A percentile compares a stretch with the other conserved stretches of the same genome.
phyloP scores from a whole-genome alignment of 1,140 invertebrate genomes.

The Augochlora pura region DNA sequence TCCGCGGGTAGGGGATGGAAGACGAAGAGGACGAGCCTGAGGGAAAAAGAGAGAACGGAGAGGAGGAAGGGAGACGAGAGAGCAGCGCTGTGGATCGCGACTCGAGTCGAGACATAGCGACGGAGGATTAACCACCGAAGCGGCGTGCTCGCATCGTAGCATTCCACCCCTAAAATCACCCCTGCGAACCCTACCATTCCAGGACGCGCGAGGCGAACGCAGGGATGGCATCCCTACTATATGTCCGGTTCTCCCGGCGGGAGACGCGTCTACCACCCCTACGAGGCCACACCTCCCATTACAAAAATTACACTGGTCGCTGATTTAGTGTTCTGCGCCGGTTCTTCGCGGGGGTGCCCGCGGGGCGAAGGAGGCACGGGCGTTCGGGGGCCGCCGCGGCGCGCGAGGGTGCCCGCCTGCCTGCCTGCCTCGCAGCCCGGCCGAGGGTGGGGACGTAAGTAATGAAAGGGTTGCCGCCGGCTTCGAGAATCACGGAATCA shows the following conservation, averaged over 20 bases:
- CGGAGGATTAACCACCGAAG: conserved; percentile 61
- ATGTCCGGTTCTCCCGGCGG: conserved; percentile 31
- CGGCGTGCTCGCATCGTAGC: conserved; percentile 53
- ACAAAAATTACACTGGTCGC: conserved; percentile 80
- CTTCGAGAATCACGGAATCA: conserved; percentile 80
- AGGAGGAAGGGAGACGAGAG: no score
- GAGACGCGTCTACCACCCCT: conserved; percentile 62
- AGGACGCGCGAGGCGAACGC: conserved; percentile 52
- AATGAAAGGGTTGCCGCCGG: conserved; percentile 79
- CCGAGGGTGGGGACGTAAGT: conserved; percentile 74
- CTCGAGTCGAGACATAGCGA: conserved; percentile 53
- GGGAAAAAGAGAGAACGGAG: not conserved
- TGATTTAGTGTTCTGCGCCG: conserved; percentile 79
- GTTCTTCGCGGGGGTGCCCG: conserved; percentile 62
- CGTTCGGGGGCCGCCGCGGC: conserved; percentile 34
- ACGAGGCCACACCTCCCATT: conserved; percentile 80
- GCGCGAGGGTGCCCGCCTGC: conserved; percentile 10
- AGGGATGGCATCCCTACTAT: conserved; percentile 53
- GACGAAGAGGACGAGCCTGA: not conserved
- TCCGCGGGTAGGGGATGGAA: not conserved
- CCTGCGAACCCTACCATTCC: conserved; percentile 54
- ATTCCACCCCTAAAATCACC: conserved; percentile 58
- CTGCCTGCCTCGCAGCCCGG: conserved; percentile 18
- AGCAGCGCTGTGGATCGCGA: conserved; percentile 26
- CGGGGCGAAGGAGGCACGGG: conserved; percentile 49